These are phyloP conservation scores for Drosophila trapezifrons DNA, from an alignment of 1,140 invertebrate species.

Conservation along the genomic window DNA sequence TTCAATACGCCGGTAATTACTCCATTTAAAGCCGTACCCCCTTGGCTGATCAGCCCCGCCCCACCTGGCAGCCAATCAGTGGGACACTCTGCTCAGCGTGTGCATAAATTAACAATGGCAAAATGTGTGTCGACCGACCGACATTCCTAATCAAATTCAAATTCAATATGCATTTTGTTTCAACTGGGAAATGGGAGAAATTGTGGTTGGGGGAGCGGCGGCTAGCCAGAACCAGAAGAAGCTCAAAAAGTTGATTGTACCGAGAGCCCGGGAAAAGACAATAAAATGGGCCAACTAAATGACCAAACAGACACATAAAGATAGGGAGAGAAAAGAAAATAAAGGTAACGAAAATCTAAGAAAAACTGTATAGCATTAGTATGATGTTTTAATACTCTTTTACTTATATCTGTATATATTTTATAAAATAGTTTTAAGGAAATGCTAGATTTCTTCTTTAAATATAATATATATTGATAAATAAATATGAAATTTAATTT, in stretches of 20 bases:
- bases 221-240: background rate
- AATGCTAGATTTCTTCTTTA: background rate
- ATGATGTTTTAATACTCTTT: background rate
- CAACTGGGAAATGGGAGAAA: no score
- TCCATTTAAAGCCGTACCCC: conserved; percentile 56
- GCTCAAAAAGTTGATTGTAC: conserved; percentile 31
- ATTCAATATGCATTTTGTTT: conserved; percentile 63
- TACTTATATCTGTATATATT: background rate
- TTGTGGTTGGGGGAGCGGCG: background rate
- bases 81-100: conserved; percentile 23
- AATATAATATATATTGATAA: no score
- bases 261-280: conserved; percentile 59
- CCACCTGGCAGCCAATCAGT: conserved; percentile 44
- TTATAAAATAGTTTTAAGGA: background rate
- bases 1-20: conserved; percentile 71
- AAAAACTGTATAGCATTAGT: background rate
- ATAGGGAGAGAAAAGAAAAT: background rate
- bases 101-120: conserved; percentile 59
- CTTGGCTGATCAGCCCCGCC: background rate
- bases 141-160: conserved; percentile 59
- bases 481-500: background rate
- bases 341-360: conserved; percentile 7
- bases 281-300: conserved; percentile 70
- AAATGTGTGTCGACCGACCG: conserved; percentile 53
- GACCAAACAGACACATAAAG: conserved; percentile 32